Evolutionary conservation across 2,888 invertebrate species (phyloP), one percentile per base, ranked within the genome.

Genomic region (Terebella lapidaria): DNA sequence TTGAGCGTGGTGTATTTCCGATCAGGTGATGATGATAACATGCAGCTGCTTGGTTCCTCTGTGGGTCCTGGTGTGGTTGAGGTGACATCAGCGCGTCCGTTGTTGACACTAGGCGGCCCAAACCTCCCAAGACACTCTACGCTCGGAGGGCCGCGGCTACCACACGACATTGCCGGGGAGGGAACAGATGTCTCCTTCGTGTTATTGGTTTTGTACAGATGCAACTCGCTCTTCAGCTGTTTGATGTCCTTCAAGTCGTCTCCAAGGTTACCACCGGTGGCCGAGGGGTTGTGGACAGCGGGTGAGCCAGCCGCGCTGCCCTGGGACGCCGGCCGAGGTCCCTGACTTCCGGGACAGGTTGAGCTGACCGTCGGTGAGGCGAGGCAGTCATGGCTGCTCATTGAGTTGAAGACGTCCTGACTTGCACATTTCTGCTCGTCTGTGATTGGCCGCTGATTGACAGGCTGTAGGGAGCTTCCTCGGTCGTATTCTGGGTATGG

Each of bases 311-410:
- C 18, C 18, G 49, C 1, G 58, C 54, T 35, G 35, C 42, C 1
- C 46, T 26, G 1, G 49, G 61, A 26, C 27, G 49, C 56, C 29
- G 61, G 35, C 2, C 45, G 20, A 42, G 42, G 3, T 24, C 25
- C 15, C 20, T n/a, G 25, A 30, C 52, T 57, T 51, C 30, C 45
- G 4, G 53, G 58, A 2, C 15, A 46, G 15, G 24, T 42, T 35
- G 35, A 35, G 18, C 53, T 58, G 35, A 60, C 58, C 18, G 61
- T 58, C 18, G 45, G 55, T 10, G 30, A 46, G 25, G 49, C 56
- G 3, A 22, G 24, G 10, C 27, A 22, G 45, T 42, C 26, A n/a
- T n/a, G n/a, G n/a, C n/a, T n/a, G n/a, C n/a, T n/a, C n/a, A n/a
- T n/a, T 5, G 46, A 35, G 26, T 54, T 5, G 49, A 22, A 5